Conservation (phyloP, 2,888 invertebrate genomes). For the Phorcus lineatus region DNA sequence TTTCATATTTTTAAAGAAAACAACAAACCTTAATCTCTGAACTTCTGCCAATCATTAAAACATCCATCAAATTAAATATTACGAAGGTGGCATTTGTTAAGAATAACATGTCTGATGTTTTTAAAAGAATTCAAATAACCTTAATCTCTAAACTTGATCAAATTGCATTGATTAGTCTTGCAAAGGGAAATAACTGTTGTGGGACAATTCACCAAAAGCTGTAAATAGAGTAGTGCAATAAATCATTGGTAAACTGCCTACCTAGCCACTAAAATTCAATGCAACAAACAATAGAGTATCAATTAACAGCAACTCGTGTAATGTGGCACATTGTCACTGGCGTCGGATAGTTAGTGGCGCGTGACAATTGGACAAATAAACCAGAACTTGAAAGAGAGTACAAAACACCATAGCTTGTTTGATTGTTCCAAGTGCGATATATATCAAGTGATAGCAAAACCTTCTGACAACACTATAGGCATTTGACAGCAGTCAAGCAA, state of each 20-base stretch:
- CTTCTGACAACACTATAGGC: not conserved
- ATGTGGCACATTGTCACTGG: not conserved
- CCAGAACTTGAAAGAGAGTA: not conserved
- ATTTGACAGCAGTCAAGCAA: not conserved
- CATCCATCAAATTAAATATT: too few relatives aligned
- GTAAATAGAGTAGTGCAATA: not conserved
- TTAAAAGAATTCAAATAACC: not conserved
- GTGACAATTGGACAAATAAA: conserved; percentile 12
- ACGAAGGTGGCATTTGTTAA: too few relatives aligned
- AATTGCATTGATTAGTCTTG: not conserved
- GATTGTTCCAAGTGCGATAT: not conserved
- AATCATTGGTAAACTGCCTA: conserved; percentile 18
- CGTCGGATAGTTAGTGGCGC: not conserved
- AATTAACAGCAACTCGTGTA: conserved; percentile 2
- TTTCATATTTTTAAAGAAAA: not conserved
- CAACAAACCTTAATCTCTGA: not conserved
- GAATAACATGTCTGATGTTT: not conserved
- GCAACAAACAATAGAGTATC: conserved; percentile 18
- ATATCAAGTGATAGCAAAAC: not conserved
- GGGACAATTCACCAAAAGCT: not conserved
- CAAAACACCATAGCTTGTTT: not conserved
- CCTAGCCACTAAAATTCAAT: conserved; percentile 6
- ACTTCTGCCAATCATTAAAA: too few relatives aligned
- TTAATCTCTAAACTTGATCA: too few relatives aligned
- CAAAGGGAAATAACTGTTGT: conserved; percentile 9